phyloP scores from a whole-genome alignment of 2,888 invertebrate genomes.

The Conchocele bisecta region DNA sequence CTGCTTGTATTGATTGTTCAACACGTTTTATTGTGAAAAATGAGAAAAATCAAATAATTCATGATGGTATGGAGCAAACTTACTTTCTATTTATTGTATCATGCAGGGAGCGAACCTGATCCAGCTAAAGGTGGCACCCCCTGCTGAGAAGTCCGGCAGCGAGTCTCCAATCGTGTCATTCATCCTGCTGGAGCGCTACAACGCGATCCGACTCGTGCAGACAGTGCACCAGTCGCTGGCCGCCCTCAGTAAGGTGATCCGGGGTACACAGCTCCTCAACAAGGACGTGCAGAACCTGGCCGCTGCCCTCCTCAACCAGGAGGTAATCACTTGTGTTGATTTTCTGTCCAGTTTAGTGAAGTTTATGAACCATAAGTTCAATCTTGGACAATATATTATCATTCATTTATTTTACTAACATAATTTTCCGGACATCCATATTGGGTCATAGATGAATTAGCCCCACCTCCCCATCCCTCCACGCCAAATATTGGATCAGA shows the following conservation, averaged over 20 bases:
- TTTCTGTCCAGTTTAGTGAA: no score
- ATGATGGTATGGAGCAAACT: no score
- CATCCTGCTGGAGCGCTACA: constrained; percentile 86
- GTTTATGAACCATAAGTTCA: no score
- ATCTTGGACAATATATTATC: no score
- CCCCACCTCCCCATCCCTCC: no score
- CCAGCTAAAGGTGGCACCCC: constrained; percentile 78
- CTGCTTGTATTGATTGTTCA: no score
- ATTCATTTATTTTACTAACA: no score
- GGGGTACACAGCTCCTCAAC: constrained; percentile 85
- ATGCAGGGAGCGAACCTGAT: constrained; percentile 80
- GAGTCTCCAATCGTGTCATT: constrained; percentile 86
- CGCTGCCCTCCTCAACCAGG: constrained; percentile 84
- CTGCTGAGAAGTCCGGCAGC: constrained; percentile 76
- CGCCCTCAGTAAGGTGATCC: constrained; percentile 86
- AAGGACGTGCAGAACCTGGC: constrained; percentile 84
- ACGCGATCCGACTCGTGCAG: constrained; percentile 86
- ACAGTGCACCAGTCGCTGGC: constrained; percentile 86
- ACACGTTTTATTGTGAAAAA: no score
- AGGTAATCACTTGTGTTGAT: constrained; percentile 84
- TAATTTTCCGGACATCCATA: no score
- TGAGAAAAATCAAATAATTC: no score
- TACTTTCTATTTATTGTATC: neutral
- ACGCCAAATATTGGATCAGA: no score
- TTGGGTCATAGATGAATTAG: no score